Evolutionary conservation across 1,140 invertebrate genomes (phyloP), one percentile per base, ranked within the genome.

Genomic region (Eumeta japonica): DNA sequence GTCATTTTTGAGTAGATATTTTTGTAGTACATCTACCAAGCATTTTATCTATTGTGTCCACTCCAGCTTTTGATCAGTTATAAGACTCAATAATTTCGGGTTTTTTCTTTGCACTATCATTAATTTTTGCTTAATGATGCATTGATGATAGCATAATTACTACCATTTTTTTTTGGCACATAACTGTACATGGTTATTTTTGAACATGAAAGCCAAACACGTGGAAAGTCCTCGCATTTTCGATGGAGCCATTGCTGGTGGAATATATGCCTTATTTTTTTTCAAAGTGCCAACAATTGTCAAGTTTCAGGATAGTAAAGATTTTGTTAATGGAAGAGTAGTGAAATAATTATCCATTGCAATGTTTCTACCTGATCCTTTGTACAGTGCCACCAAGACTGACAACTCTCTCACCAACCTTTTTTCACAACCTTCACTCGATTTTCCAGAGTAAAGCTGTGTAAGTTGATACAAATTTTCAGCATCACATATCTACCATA

Each of bases 11-110:
- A 24, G 20, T 24, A 7, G 20, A 24, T 24, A 5, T 24, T 24
- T 24, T 24, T 24, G 20, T 24, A 24, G 20, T 24, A 38, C 14
- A 38, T 41, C 33, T 35, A 41, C 20, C 32, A 41, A 37, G 19
- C 41, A 58, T 50, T 40, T 67, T 42, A 39, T 68, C 62, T 11
- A 66, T 37, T n/a, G 30, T 41, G 39, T 67, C 67, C 1, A 73
- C 62, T 15, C 52, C 53, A 9, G 48, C 52, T 50, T 73, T 71
- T 2, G 50, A 55, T 14, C 20, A 19, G 43, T 73, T 60, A 35
- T 70, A 70, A 43, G 41, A 48, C 3, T 29, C 16, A 20, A 63
- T 54, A 10, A 67, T 57, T 31, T 65, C 52, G 10, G 62, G 57
- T 39, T 65, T 67, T 16, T 50, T 40, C 5, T 16, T 28, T 37